Base-by-base conservation (phyloP, 2,113 vertebrate species). In the Phyllostomus discolor region DNA sequence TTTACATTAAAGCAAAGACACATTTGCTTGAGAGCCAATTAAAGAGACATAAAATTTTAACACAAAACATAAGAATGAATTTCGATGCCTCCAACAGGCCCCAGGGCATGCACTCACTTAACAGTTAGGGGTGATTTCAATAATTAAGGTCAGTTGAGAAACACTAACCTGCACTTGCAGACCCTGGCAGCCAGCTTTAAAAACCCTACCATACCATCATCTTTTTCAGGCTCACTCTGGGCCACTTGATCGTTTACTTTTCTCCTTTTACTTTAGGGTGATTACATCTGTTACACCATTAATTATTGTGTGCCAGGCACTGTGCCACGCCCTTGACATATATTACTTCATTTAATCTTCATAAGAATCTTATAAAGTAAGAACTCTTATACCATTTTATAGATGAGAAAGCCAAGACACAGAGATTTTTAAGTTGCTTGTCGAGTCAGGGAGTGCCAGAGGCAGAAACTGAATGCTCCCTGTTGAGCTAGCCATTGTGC, bases 21-120 rank as follows among this genome's bases (percentile, higher is more conserved):
- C 5, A 80, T 84, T 90, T 91, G 28, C 82, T 96, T 76, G 66
- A 31, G 43, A 96, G 38, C 11, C 81, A 46, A 75, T 64, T 33
- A n/a, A 81, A 76, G 80, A 88, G 24, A 46, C 33, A 31, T 43
- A 62, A 66, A 88, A 14, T 79, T 86, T 69, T 75, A 73, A 43
- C 50, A 62, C 11, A 84, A 79, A 87, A 78, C 11, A 0, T 80
- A 43, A 81, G 38, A 48, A 31, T 95, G 19, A 33, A 72, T 72
- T 88, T 52, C 88, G 81, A 66, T 24, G 14, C 33, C 89, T 75
- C 33, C 33, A 54, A 38, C 22, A 46, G 72, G 0, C 16, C 24
- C 1, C 1, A 14, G 43, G 62, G 66, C 24, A 26, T 52, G 19
- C 24, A 28, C 28, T 89, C 8, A 26, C 7, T 87, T 82, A 69